Conservation (phyloP, 2,797 vertebrate species). For the Labeo calbasu region DNA sequence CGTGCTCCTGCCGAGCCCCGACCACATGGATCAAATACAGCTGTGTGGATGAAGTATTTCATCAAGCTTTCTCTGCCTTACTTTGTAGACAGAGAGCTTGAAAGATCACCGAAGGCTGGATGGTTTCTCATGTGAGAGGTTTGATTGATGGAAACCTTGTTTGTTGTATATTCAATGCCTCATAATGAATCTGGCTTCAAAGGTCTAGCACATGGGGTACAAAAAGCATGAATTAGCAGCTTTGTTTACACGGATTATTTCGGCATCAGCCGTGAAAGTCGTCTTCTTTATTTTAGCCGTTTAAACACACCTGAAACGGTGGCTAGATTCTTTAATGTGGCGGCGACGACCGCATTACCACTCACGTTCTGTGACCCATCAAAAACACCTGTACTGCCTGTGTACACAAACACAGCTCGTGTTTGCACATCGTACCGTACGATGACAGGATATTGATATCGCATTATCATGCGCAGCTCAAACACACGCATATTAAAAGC, state of each 20-base stretch:
- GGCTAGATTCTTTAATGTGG: slow-evolving; percentile 18
- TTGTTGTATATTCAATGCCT: slow-evolving; percentile 47
- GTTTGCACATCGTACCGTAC: slow-evolving; percentile 54
- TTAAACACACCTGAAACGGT: slow-evolving; percentile 40
- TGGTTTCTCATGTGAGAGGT: slow-evolving; percentile 37
- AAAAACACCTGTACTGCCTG: slow-evolving; percentile 16
- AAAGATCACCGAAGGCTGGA: slow-evolving; percentile 48
- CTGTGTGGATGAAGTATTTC: slow-evolving; percentile 54
- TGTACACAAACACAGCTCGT: slow-evolving; percentile 41
- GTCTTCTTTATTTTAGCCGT: slow-evolving; percentile 17
- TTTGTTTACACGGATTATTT: slow-evolving; percentile 45
- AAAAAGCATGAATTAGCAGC: slow-evolving; percentile 32
- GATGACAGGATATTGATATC: slow-evolving; percentile 58
- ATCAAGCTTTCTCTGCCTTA: slow-evolving; percentile 42
- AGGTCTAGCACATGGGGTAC: slow-evolving; percentile 40
- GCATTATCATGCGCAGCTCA: slow-evolving; percentile 59
- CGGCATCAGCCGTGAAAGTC: slow-evolving; percentile 8
- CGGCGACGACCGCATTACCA: background rate
- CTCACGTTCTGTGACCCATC: slow-evolving; percentile 8
- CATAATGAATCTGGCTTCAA: slow-evolving; percentile 46
- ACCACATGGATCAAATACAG: slow-evolving; percentile 54
- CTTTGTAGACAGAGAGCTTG: slow-evolving; percentile 47
- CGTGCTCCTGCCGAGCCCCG: slow-evolving; percentile 40
- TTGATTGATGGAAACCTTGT: slow-evolving; percentile 45
- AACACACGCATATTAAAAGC: slow-evolving; percentile 70